Percentiles rank a stretch among this genome's conserved stretches.
Conservation (phyloP, 2,888 invertebrate species). For the Scaptomyza reducta region DNA sequence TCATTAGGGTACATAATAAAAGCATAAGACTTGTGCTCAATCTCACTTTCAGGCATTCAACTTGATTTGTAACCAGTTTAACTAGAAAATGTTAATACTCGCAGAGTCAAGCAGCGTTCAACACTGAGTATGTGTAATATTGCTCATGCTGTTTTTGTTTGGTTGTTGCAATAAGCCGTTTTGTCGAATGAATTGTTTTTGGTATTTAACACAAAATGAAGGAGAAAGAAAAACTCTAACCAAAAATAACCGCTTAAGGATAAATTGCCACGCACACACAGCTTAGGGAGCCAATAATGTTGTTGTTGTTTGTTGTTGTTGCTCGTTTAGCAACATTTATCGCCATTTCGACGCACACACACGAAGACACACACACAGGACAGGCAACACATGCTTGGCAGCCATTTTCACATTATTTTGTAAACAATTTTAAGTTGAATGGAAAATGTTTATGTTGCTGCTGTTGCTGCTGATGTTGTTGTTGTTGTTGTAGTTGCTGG, state of each 20-base stretch:
- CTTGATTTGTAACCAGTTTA: neutral
- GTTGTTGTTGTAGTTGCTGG: slow-evolving; percentile 4
- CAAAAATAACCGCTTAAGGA: slow-evolving; percentile 27
- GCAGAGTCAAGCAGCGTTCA: slow-evolving; percentile 3
- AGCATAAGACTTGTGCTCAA: neutral
- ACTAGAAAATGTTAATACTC: neutral
- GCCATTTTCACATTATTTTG: slow-evolving; percentile 80
- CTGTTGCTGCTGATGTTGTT: slow-evolving; percentile 14
- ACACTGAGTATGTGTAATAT: slow-evolving; percentile 64
- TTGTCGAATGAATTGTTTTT: slow-evolving; percentile 50
- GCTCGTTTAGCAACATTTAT: slow-evolving; percentile 76
- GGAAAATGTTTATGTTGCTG: slow-evolving; percentile 76
- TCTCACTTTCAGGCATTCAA: neutral
- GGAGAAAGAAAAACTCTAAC: slow-evolving; percentile 9
- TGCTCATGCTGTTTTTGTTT: neutral
- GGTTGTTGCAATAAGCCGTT: slow-evolving; percentile 33
- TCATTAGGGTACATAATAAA: no score
- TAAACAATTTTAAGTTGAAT: slow-evolving; percentile 79
- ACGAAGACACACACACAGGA: slow-evolving; percentile 28
- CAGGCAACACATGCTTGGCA: slow-evolving; percentile 74
- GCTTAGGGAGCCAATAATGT: slow-evolving; percentile 35
- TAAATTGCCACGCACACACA: slow-evolving; percentile 51
- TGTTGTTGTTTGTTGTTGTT: slow-evolving; percentile 35
- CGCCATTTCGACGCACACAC: slow-evolving; percentile 71
- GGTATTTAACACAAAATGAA: slow-evolving; percentile 52